Base-by-base conservation (phyloP, 2,888 invertebrate species). In the Timema podura region DNA sequence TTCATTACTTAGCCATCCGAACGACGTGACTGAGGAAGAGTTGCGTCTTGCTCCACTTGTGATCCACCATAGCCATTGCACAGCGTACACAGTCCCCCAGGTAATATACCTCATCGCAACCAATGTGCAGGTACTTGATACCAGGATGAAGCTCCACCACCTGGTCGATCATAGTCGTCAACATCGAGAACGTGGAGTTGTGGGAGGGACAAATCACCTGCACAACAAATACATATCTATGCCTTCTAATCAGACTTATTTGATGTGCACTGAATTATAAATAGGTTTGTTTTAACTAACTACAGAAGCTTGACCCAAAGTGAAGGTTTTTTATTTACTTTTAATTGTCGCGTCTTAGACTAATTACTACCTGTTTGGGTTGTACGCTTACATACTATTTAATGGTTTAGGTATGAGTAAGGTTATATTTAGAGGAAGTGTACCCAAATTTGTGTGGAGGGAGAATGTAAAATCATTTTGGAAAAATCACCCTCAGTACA, bases 41-140 rank as follows among this genome's bases (percentile, higher is more conserved):
- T 65, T 85, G 81, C 69, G 81, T 86, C 81, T 85, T 85, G 47
- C 79, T 79, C 81, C 85, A 83, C 57, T 75, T 74, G 59, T 78
- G 74, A 69, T 74, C 71, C 30, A 70, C 73, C 75, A 78, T 74
- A 49, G 68, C 73, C 77, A 68, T 15, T 6, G 72, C 72, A 70
- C 91, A 91, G 61, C 81, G 78, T 5, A 80, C 76, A 77, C 91
- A 91, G 73, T 83, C 81, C n/a, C 89, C 89, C 47, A 91, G 80
- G 71, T 89, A 87, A 76, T 85, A 90, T 0, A 94, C 93, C 82
- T 95, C 95, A 79, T 95, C 94, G 65, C 91, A 90, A 0, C 93
- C 94, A 72, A 94, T 88, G 77, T 94, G 93, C 67, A 94, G 78
- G 75, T 84, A 82, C 68, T 82, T 79, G 1, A 79, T 77, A 13